These are phyloP conservation scores for Sardinella longiceps DNA, from an alignment of 2,797 vertebrate species.

Conservation along the genomic window DNA sequence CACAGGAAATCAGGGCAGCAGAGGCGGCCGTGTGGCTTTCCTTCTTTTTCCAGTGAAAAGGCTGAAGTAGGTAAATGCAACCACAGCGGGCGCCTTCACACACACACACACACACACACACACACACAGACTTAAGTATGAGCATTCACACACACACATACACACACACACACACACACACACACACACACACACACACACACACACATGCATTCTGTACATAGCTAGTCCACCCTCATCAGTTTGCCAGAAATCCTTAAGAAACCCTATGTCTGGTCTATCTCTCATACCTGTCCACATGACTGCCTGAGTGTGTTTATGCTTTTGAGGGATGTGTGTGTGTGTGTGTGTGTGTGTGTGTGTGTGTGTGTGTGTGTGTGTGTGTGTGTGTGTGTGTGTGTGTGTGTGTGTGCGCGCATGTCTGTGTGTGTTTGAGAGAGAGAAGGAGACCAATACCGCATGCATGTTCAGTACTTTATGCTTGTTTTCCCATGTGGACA, in stretches of 20 bases:
- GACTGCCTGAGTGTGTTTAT: neutral
- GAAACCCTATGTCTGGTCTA: neutral
- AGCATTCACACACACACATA: neutral
- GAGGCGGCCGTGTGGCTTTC: slow-evolving; percentile 13
- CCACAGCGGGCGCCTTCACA: neutral
- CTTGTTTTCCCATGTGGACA: neutral
- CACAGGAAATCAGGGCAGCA: slow-evolving; percentile 71
- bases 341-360: no score
- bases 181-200: neutral
- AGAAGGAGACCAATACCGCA: no score
- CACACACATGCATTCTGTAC: slow-evolving; percentile 6
- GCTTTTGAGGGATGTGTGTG: no score
- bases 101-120: slow-evolving; percentile 18
- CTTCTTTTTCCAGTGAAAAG: slow-evolving; percentile 23
- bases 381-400: no score
- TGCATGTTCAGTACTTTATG: neutral
- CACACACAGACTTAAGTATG: slow-evolving; percentile 22
- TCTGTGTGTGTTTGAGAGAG: no score
- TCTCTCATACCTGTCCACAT: neutral
- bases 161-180: neutral
- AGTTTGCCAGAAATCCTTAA: neutral
- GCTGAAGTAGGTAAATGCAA: slow-evolving; percentile 8
- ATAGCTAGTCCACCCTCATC: neutral
- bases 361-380: no score
- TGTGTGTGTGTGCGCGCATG: no score